Conservation (phyloP, 64 coral and sea anemone genomes). For the Porites australiensis region DNA sequence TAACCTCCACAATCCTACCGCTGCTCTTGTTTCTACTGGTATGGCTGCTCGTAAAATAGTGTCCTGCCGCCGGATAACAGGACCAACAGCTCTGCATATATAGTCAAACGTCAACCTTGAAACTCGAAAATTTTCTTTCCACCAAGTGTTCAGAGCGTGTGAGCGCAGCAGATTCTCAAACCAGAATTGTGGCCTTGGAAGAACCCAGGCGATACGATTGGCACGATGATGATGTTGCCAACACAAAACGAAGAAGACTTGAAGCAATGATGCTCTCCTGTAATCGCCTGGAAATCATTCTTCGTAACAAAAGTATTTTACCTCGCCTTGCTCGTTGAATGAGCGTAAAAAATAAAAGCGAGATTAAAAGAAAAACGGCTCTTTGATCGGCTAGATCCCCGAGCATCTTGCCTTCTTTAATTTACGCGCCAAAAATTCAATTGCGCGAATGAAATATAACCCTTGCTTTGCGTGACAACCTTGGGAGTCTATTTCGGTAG, state of each 20-base stretch:
- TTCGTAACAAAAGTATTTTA: too few relatives aligned
- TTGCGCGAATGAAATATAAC: too few relatives aligned
- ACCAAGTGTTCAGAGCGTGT: background rate
- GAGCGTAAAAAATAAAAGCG: too few relatives aligned
- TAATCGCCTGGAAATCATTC: too few relatives aligned
- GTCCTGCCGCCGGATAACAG: conserved; percentile 53
- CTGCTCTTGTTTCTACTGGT: conserved; percentile 15
- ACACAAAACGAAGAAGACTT: background rate
- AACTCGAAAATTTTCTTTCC: background rate
- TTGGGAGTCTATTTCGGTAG: too few relatives aligned
- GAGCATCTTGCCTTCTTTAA: too few relatives aligned
- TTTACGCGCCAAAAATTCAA: too few relatives aligned
- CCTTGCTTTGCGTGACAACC: too few relatives aligned
- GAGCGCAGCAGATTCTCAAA: background rate
- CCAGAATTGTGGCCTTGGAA: background rate
- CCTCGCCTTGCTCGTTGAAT: too few relatives aligned
- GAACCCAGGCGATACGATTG: background rate
- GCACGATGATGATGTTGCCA: background rate
- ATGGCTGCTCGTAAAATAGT: conserved; percentile 49
- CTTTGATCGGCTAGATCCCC: too few relatives aligned
- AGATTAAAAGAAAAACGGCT: too few relatives aligned
- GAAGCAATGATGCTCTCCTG: too few relatives aligned
- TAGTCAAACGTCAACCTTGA: conserved; percentile 11
- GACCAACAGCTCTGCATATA: conserved; percentile 49
- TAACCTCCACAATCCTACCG: conserved; percentile 42